Conservation (phyloP, 2,797 vertebrate genomes). For the Molothrus ater region DNA sequence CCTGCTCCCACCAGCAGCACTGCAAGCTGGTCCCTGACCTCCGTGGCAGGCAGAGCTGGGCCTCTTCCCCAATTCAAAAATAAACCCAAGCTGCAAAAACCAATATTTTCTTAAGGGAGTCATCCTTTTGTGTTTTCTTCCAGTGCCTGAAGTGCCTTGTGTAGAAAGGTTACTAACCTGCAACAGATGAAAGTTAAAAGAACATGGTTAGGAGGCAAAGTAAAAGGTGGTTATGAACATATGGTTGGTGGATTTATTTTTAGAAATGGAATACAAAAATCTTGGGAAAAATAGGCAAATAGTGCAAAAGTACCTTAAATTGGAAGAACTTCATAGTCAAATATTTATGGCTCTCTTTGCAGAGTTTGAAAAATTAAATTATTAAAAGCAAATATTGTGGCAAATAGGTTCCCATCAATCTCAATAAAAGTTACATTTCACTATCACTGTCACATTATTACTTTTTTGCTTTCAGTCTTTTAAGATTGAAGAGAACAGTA, state of each 20-base stretch:
- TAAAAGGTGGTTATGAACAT: slow-evolving; percentile 12
- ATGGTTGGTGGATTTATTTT: slow-evolving; percentile 43
- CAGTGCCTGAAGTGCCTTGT: slow-evolving; percentile 4
- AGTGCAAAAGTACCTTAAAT: slow-evolving; percentile 62
- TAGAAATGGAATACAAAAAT: slow-evolving; percentile 35
- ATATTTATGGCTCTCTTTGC: slow-evolving; percentile 77
- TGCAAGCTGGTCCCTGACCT: background rate
- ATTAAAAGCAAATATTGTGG: slow-evolving; percentile 85
- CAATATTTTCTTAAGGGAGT: slow-evolving; percentile 48
- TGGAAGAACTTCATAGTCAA: slow-evolving; percentile 73
- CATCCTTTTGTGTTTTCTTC: slow-evolving; percentile 26
- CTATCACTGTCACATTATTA: slow-evolving; percentile 73
- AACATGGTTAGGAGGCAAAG: slow-evolving; percentile 36
- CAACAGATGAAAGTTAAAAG: slow-evolving; percentile 47
- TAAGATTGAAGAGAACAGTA: slow-evolving; percentile 72
- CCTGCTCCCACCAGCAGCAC: background rate
- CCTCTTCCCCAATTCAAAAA: background rate
- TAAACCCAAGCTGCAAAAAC: background rate
- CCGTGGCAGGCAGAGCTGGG: background rate
- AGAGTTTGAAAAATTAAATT: slow-evolving; percentile 82
- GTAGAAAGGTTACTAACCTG: slow-evolving; percentile 51
- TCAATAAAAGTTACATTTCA: slow-evolving; percentile 77
- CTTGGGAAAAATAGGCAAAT: slow-evolving; percentile 43
- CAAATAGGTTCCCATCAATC: slow-evolving; percentile 80
- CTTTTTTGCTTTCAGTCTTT: slow-evolving; percentile 72